A percentile compares a stretch with the other conserved stretches of the same genome.
These are phyloP conservation scores for Heterodera schachtii DNA, from an alignment of 1,140 invertebrate genomes.

Conservation along the genomic window DNA sequence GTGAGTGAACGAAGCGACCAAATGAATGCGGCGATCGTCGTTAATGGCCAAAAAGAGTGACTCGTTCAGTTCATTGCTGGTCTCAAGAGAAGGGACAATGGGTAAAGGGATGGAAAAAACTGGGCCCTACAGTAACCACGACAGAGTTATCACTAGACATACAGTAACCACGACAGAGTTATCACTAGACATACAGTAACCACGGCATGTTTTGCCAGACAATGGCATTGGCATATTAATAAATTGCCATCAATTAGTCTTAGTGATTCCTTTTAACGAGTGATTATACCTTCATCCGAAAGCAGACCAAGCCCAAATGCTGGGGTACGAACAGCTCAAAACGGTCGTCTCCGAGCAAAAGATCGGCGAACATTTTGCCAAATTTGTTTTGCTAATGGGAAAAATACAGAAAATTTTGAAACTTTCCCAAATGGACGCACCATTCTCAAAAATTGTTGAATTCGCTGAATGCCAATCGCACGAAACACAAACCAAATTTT, in stretches of 20 bases:
- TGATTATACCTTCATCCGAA: conserved; percentile 75
- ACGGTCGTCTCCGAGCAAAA: conserved; percentile 60
- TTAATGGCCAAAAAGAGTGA: conserved; percentile 77
- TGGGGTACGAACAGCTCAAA: conserved; percentile 79
- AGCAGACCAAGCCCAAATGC: conserved; percentile 82
- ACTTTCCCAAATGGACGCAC: conserved; percentile 17
- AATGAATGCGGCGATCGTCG: conserved; percentile 78
- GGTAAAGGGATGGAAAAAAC: no score
- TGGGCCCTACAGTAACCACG: no score
- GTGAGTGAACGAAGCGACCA: conserved; percentile 77
- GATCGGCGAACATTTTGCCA: conserved; percentile 64
- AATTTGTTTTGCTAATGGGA: conserved; percentile 52
- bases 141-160: no score
- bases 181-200: no score
- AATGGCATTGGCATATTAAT: no score
- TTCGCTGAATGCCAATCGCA: conserved; percentile 33
- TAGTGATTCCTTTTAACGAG: no score
- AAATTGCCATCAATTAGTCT: no score
- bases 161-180: no score
- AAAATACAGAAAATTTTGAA: conserved; percentile 50
- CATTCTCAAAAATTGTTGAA: conserved; percentile 35
- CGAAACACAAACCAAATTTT: conserved; percentile 86
- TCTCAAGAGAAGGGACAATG: conserved; percentile 10
- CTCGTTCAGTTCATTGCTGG: conserved; percentile 73
- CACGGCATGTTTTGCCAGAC: no score